Evolutionary conservation across 2,888 invertebrate species (phyloP).

Genomic region (Clusia tigrina): DNA sequence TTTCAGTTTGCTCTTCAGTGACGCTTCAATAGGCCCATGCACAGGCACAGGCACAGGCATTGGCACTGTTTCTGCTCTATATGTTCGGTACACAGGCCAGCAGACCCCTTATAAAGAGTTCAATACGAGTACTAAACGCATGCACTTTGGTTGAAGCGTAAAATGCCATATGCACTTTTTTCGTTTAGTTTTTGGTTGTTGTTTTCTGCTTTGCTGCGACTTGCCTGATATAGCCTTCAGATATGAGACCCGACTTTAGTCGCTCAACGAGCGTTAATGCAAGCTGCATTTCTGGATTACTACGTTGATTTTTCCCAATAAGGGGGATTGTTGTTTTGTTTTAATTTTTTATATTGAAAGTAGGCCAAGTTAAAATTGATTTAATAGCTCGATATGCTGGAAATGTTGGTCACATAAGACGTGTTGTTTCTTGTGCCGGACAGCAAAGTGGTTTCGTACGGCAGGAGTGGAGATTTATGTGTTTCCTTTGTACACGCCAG

Average conservation of each 20-base stretch:
- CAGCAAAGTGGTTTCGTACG: neutral
- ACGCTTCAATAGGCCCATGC: slow-evolving; percentile 8
- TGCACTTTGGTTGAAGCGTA: neutral
- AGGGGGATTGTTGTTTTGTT: neutral
- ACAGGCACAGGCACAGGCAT: no score
- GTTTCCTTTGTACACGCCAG: slow-evolving; percentile 16
- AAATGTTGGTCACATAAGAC: slow-evolving; percentile 28
- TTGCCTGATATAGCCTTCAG: slow-evolving; percentile 32
- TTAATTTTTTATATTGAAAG: slow-evolving; percentile 38
- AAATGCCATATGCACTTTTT: slow-evolving; percentile 12
- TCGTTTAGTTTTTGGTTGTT: slow-evolving; percentile 26
- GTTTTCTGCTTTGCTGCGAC: slow-evolving; percentile 2
- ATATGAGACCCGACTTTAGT: slow-evolving; percentile 25
- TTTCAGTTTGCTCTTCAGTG: slow-evolving; percentile 2
- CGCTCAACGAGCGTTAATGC: neutral
- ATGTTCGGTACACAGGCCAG: neutral
- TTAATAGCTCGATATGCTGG: slow-evolving; percentile 47
- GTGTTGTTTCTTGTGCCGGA: neutral
- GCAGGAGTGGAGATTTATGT: slow-evolving; percentile 15
- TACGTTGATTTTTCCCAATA: neutral
- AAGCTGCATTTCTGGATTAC: slow-evolving; percentile 20
- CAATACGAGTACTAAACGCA: neutral
- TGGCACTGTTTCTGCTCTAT: neutral
- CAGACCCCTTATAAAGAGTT: neutral
- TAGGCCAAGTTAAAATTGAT: slow-evolving; percentile 62